Conservation (phyloP, 2,797 vertebrate genomes). For the Poecile montanus region DNA sequence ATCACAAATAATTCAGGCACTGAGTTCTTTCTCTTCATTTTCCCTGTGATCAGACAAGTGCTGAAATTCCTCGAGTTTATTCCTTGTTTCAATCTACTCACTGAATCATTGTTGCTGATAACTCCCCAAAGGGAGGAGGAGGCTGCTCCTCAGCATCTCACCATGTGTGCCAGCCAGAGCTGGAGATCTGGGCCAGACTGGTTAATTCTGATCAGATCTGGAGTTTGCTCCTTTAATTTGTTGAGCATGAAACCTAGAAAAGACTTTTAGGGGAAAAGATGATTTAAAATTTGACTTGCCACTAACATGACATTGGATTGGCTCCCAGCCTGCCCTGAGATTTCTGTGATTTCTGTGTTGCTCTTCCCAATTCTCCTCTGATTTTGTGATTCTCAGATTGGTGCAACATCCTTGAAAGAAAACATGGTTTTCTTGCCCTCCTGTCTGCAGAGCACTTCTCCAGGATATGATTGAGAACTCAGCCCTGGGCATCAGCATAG, state of each 20-base stretch:
- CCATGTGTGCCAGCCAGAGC: background rate
- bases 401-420: background rate
- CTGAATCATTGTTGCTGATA: background rate
- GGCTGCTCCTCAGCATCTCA: background rate
- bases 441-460: background rate
- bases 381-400: background rate
- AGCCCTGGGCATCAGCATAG: background rate
- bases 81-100: background rate
- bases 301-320: background rate
- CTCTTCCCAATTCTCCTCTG: background rate
- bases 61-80: background rate
- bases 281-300: background rate
- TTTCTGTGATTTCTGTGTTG: background rate
- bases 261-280: background rate
- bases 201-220: background rate
- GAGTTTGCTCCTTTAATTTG: background rate
- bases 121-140: background rate
- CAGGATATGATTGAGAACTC: background rate
- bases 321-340: background rate
- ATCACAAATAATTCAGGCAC: conserved; percentile 31
- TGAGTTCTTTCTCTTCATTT: background rate
- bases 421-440: background rate
- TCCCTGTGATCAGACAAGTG: background rate
- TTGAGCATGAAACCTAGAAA: background rate
- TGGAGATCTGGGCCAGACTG: background rate